Base-by-base conservation (phyloP, 2,888 invertebrate species). In the Notodonta dromedarius region DNA sequence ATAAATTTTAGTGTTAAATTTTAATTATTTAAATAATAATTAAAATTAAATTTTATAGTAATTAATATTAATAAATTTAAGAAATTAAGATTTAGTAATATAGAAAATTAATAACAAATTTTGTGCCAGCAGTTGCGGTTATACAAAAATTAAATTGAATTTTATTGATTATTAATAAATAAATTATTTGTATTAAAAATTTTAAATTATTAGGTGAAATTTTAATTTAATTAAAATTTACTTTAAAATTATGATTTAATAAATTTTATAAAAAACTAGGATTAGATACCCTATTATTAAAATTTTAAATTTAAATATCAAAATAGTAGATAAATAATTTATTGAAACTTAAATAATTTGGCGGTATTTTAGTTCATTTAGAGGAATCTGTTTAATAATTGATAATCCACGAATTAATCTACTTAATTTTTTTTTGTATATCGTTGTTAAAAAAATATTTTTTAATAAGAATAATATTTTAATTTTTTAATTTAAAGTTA, bases 111-210 rank as follows among this genome's bases (percentile, higher is more conserved):
- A 90, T 94, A 92, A 94, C 94, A 84, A 94, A 95, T 91, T 94
- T 95, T 95, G 95, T 95, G 95, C 95, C 95, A 95, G 95, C 95
- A 95, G 94, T 94, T 94, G 95, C 95, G 95, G 94, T 95, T 95
- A 95, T 79, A 95, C 95, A 94, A 93, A 92, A 91, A 80, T 94
- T 94, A 85, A 91, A 91, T 86, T 94, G 86, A 94, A 94, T 94
- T 91, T 89, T 92, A 84, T 94, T 89, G 85, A 85, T 85, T 73
- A 76, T 81, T 86, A 90, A 84, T 87, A 67, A 87, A 79, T 86
- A 82, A 73, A 76, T 69, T 71, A 74, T 24, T 77, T 80, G 85
- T 82, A 85, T 82, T 82, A 77, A 75, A 86, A 89, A 88, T 85
- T 83, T 87, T 80, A 83, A 82, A 83, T 92, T 91, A 89, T 93